Evolutionary conservation across 64 coral and sea anemone species (phyloP), one percentile per base, ranked within the genome.

Genomic region (Actinia equina): DNA sequence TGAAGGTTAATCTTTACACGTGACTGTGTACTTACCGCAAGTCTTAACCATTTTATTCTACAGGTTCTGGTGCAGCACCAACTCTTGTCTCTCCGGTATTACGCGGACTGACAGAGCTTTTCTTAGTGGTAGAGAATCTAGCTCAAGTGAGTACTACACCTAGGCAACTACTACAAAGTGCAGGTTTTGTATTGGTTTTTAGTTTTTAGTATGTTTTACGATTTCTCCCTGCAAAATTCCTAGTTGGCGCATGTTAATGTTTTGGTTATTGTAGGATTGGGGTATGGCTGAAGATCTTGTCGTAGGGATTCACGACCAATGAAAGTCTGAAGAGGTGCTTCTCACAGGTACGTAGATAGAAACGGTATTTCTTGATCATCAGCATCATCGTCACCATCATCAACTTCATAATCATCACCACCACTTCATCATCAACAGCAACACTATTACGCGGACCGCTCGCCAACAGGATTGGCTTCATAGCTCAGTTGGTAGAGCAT

Each of bases 201-300:
- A 37, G 30, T 37, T 37, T 37, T 0, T 37, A 37, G 30, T 37
- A 0, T 37, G 30, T 37, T 37, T 0, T 37, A 37, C 30, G 30
- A 37, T 37, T 37, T 49, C 46, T 49, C 46, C 7, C 7, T 6
- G 7, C 2, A 49, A 49, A 49, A 49, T 6, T 2, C 46, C 46
- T 49, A 49, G 46, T 49, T 49, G 1, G 46, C 46, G 46, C 46
- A 8, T 57, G 55, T 13, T 7, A 23, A 0, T 69, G 43, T 71
- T 58, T 49, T 11, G 62, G 9, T 71, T 86, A 27, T 88, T 27
- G 4, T 37, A 98, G 96, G 93, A 98, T 85, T 98, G 96, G 96
- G 96, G 93, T n/a, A 95, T 94, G 88, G 93, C 96, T 18, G 89
- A 98, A 87, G 96, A 98, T 60, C 90, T 98, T 71, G 89, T 98